Evolutionary conservation across 2,113 vertebrate genomes (phyloP).

Genomic region (Corythaeola cristata): DNA sequence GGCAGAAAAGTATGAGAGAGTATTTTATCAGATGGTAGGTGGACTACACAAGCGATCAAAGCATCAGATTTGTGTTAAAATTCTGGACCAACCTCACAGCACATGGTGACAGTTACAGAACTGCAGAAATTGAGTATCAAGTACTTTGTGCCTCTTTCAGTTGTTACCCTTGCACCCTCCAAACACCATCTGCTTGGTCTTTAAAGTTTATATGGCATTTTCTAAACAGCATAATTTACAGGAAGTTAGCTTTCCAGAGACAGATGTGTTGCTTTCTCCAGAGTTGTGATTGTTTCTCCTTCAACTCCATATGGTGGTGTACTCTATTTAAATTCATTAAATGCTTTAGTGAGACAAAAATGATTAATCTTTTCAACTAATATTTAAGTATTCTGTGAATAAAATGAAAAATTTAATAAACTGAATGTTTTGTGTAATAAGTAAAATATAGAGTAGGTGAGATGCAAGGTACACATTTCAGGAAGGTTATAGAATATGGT

Average conservation of each 20-base stretch:
- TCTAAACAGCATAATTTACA: background rate
- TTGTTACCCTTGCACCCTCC: too few species aligned
- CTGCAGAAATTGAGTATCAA: accelerated
- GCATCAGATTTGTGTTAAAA: background rate
- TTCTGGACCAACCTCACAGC: background rate
- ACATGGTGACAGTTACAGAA: background rate
- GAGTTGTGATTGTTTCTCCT: background rate
- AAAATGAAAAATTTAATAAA: background rate
- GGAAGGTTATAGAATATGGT: background rate
- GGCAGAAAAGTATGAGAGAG: background rate
- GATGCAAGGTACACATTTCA: background rate
- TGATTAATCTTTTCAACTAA: background rate
- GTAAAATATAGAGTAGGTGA: background rate
- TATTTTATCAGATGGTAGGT: too few species aligned
- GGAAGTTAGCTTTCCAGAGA: background rate
- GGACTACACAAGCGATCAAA: accelerated
- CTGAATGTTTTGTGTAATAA: background rate
- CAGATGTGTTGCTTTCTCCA: background rate
- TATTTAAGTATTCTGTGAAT: background rate
- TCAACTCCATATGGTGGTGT: background rate
- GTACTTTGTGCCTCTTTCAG: background rate
- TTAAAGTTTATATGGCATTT: background rate
- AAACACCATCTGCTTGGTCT: background rate
- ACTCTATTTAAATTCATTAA: background rate
- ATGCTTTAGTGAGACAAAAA: background rate